Base-by-base conservation (phyloP, 2,888 invertebrate genomes). In the Nebria brevicollis region DNA sequence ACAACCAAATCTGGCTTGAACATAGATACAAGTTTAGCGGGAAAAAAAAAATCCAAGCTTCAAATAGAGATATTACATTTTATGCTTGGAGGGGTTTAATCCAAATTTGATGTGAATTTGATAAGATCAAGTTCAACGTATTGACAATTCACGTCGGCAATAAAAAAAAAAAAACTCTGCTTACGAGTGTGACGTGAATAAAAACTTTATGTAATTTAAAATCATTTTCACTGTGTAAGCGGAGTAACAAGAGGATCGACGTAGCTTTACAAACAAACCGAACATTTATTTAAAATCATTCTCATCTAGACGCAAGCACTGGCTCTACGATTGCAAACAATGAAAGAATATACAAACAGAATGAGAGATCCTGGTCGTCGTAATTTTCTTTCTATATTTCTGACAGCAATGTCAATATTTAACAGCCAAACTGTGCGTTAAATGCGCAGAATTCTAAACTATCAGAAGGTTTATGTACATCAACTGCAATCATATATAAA, bases 301-400 rank as follows among this genome's bases (percentile, higher is more conserved):
- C 54, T 54, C 54, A 54, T 54, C 54, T 54, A 54, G 54, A 54
- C 54, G 20, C 20, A 20, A 54, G 54, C 54, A 7, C 7, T 8
- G 7, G 54, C 54, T 54, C 54, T 8, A 13, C 54, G 7, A 8
- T 11, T 10, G 72, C 34, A 72, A 72, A 72, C 72, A 72, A 72
- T 72, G 72, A 72, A 72, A 7, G 26, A 34, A 34, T 34, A 2
- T 34, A 34, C 54, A 54, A 5, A 54, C 54, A 54, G 54, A 54
- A 54, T 7, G 34, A 34, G 34, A 20, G 26, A 72, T 54, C 54
- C 54, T 72, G 11, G 25, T 72, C 72, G 41, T 26, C 41, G 41
- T 72, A 72, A 72, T 72, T 72, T 54, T 72, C 72, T 72, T 72
- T 72, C 34, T 34, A 72, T 72, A 72, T 72, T 72, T 72, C 34